Evolutionary conservation across 1,140 invertebrate genomes (phyloP).

Genomic region (Euwallacea fornicatus): DNA sequence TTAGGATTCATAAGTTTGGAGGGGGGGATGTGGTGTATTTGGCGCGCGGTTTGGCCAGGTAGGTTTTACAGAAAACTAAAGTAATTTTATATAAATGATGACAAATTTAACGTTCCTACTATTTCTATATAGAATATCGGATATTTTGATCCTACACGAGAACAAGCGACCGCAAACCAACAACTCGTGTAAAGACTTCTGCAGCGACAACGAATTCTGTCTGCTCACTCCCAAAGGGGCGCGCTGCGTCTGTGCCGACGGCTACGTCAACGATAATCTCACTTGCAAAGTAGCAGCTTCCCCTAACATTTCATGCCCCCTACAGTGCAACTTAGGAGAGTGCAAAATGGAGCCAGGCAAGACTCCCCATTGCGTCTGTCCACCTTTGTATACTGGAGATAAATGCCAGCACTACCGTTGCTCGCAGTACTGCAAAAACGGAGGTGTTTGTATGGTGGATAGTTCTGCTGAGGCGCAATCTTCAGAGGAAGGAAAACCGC

Average conservation of each 20-base stretch:
- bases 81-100: too few species aligned
- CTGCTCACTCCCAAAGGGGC: constrained; percentile 56
- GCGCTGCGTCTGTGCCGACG: constrained; percentile 70
- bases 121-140: constrained; percentile 55
- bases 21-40: constrained; percentile 59
- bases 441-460: constrained; percentile 62
- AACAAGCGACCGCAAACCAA: constrained; percentile 61
- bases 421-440: constrained; percentile 65
- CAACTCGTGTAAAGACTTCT: constrained; percentile 57
- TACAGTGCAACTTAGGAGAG: constrained; percentile 24
- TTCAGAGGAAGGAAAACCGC: constrained; percentile 37
- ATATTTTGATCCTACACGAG: constrained; percentile 69
- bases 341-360: constrained; percentile 37
- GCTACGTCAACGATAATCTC: constrained; percentile 45
- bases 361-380: constrained; percentile 61
- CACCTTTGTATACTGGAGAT: constrained; percentile 61
- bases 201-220: constrained; percentile 62
- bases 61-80: background rate
- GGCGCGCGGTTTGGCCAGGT: constrained; percentile 57
- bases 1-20: constrained; percentile 74
- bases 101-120: too few species aligned
- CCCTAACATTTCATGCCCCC: constrained; percentile 8
- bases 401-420: constrained; percentile 67
- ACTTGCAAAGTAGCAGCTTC: constrained; percentile 17
- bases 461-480: background rate